Base-by-base conservation (phyloP, 1,140 invertebrate species). In the Drepana arcuata region DNA sequence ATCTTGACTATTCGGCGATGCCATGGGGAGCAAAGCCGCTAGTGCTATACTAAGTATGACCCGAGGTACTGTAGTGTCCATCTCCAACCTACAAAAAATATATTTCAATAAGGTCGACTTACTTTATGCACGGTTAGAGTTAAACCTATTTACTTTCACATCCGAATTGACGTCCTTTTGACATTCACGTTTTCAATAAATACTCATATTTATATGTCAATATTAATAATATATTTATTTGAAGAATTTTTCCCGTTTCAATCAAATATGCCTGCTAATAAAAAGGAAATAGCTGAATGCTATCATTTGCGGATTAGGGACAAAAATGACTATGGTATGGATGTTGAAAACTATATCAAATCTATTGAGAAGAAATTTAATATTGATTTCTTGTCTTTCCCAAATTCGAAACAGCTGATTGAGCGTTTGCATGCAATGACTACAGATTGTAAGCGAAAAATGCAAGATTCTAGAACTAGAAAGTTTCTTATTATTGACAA, bases 41-140 rank as follows among this genome's bases (percentile, higher is more conserved):
- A 78, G 55, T 14, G 63, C 73, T 71, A 82, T 75, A 50, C 74
- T 78, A 29, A 82, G 48, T 30, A 80, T 32, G 7, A 82, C 63
- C n/a, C 75, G 55, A 9, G 75, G 66, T 48, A 80, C 53, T 40
- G 51, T 48, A 23, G 59, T 48, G 36, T 80, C 78, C 78, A 78
- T 82, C 44, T 49, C 45, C 36, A 45, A 55, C 34, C 62, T 73
- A 48, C 12, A 53, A 44, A 48, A 43, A 32, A 34, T 7, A 36
- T n/a, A n/a, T n/a, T n/a, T n/a, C n/a, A n/a, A n/a, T n/a, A n/a
- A n/a, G n/a, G n/a, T n/a, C n/a, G n/a, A n/a, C n/a, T n/a, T n/a
- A n/a, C n/a, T n/a, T n/a, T n/a, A n/a, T n/a, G n/a, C n/a, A n/a
- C n/a, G n/a, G n/a, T n/a, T n/a, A n/a, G n/a, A n/a, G n/a, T n/a